Conservation (phyloP, 1,140 invertebrate genomes). For the Gryllus bimaculatus region DNA sequence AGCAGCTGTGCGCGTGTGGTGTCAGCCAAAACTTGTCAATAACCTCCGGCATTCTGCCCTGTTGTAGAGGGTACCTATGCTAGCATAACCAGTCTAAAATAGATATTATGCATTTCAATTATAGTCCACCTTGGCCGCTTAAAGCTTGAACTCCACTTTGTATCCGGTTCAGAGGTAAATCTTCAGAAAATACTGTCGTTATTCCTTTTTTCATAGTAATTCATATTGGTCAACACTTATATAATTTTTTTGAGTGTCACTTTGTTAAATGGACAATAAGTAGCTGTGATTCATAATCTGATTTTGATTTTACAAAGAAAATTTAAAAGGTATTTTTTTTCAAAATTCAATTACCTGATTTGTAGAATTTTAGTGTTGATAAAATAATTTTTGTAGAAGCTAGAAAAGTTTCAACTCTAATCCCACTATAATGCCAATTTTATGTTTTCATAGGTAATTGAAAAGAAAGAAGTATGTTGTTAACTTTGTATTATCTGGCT, state of each 20-base stretch:
- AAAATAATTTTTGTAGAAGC: background rate
- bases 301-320: background rate
- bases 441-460: background rate
- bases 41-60: too few relatives aligned
- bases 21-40: too few relatives aligned
- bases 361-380: background rate
- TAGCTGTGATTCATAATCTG: background rate
- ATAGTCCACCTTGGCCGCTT: too few relatives aligned
- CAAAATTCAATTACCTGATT: background rate
- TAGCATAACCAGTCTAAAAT: too few relatives aligned
- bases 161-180: too few relatives aligned
- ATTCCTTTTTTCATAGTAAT: background rate
- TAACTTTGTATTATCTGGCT: constrained; percentile 57
- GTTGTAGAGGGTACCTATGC: too few relatives aligned
- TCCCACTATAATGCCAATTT: background rate
- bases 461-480: constrained; percentile 36
- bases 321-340: background rate
- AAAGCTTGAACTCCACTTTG: too few relatives aligned
- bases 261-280: background rate
- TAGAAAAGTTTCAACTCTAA: background rate
- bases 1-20: too few relatives aligned
- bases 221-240: background rate
- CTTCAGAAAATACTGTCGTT: background rate
- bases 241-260: background rate
- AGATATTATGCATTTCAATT: too few relatives aligned